Conservation (phyloP, 2,888 invertebrate genomes). For the Chesias legatella region DNA sequence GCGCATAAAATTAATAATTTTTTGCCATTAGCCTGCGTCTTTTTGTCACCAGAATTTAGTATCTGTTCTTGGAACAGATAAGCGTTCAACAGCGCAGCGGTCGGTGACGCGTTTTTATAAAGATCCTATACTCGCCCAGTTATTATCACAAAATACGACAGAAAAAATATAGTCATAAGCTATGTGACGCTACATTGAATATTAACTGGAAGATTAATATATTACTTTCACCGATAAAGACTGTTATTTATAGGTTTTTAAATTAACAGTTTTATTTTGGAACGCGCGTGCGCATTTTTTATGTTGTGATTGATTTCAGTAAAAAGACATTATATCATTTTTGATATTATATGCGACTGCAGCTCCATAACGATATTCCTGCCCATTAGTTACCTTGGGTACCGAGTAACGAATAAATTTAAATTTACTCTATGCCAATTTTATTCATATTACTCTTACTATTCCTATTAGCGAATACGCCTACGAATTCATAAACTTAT, state of each 20-base stretch:
- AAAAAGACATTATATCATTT: slow-evolving; percentile 15
- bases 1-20: slow-evolving; percentile 35
- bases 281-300: slow-evolving; percentile 13
- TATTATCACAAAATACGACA: slow-evolving; percentile 40
- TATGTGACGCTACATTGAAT: slow-evolving; percentile 37
- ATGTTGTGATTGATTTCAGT: slow-evolving; percentile 13
- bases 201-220: slow-evolving; percentile 35
- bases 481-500: too few species aligned
- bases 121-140: slow-evolving; percentile 43
- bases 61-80: slow-evolving; percentile 57
- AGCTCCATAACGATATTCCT: too few species aligned
- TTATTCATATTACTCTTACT: too few species aligned
- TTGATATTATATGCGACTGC: slow-evolving; percentile 14
- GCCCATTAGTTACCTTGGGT: too few species aligned
- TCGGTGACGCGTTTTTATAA: slow-evolving; percentile 48
- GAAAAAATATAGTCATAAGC: slow-evolving; percentile 35
- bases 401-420: too few species aligned
- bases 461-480: too few species aligned
- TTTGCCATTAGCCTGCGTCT: slow-evolving; percentile 36
- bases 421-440: too few species aligned
- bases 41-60: slow-evolving; percentile 46
- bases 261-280: slow-evolving; percentile 30
- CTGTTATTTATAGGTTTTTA: slow-evolving; percentile 26
- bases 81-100: slow-evolving; percentile 38
- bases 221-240: slow-evolving; percentile 24